Conservation (phyloP, 2,113 vertebrate genomes). For the Setophaga kirtlandii region DNA sequence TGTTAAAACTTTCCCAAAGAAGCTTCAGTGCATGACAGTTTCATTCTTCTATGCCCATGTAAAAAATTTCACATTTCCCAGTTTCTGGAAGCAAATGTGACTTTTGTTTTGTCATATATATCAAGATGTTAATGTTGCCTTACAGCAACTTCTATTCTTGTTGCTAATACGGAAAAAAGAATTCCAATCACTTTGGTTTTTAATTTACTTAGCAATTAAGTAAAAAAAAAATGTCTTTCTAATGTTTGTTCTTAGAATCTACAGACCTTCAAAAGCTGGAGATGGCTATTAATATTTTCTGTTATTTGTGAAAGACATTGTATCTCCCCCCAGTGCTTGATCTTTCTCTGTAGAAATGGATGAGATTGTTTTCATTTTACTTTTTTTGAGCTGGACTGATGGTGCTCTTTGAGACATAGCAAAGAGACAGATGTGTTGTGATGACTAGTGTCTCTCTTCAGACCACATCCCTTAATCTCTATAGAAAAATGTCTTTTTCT, state of each 20-base stretch:
- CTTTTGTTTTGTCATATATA: neutral
- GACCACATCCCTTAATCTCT: neutral
- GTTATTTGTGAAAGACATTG: neutral
- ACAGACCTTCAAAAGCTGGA: neutral
- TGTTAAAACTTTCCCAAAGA: neutral
- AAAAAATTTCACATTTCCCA: neutral
- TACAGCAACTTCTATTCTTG: neutral
- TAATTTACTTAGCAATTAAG: neutral
- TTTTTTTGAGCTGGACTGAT: neutral
- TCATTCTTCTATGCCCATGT: neutral
- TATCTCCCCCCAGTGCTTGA: rapidly evolving
- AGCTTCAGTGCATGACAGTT: neutral
- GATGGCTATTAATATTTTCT: neutral
- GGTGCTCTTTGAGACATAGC: neutral
- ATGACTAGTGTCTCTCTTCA: constrained; percentile 6
- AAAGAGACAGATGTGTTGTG: neutral
- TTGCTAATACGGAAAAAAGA: constrained; percentile 20
- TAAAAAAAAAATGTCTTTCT: neutral
- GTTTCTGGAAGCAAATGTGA: neutral
- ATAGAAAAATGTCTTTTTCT: neutral
- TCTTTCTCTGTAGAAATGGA: neutral
- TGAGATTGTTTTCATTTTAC: neutral
- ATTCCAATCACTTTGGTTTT: neutral
- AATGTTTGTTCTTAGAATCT: neutral
- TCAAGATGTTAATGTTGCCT: neutral